These are phyloP conservation scores for Dascyllus trimaculatus DNA, from an alignment of 2,113 vertebrate species.

Conservation along the genomic window DNA sequence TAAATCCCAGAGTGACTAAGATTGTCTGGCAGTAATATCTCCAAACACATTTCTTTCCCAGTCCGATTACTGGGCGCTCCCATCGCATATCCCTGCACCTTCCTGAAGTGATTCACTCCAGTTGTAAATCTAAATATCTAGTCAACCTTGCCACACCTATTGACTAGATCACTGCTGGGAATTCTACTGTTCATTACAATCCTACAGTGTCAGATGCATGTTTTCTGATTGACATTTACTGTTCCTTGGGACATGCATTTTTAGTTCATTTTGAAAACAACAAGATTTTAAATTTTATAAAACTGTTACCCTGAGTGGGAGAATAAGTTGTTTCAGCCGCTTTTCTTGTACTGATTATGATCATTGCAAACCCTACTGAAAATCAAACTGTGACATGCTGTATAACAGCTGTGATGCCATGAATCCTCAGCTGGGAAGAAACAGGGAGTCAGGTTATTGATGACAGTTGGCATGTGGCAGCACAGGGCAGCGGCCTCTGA, in stretches of 20 bases:
- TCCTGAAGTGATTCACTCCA: conserved; percentile 25
- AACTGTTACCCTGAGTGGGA: neutral
- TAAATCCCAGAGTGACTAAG: conserved; percentile 37
- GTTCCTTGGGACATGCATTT: conserved; percentile 29
- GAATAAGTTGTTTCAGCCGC: conserved; percentile 22
- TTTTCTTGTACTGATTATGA: conserved; percentile 23
- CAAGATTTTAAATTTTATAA: neutral
- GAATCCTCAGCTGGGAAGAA: conserved; percentile 42
- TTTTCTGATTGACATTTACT: conserved; percentile 44
- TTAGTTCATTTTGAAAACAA: neutral
- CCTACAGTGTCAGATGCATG: conserved; percentile 10
- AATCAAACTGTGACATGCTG: conserved; percentile 48
- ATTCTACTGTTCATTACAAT: neutral
- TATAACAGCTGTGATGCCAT: conserved; percentile 45
- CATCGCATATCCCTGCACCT: conserved; percentile 10
- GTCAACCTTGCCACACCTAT: conserved; percentile 26
- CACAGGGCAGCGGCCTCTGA: conserved; percentile 17
- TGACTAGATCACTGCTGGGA: conserved; percentile 41
- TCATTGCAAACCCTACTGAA: conserved; percentile 31
- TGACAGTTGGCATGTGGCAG: conserved; percentile 57
- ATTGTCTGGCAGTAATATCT: neutral
- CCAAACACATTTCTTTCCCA: conserved; percentile 1
- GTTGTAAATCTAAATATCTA: conserved; percentile 18
- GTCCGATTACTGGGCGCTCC: conserved; percentile 8
- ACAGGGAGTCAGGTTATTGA: conserved; percentile 54